Base-by-base conservation (phyloP, 2,113 vertebrate genomes). In the Astur gentilis region DNA sequence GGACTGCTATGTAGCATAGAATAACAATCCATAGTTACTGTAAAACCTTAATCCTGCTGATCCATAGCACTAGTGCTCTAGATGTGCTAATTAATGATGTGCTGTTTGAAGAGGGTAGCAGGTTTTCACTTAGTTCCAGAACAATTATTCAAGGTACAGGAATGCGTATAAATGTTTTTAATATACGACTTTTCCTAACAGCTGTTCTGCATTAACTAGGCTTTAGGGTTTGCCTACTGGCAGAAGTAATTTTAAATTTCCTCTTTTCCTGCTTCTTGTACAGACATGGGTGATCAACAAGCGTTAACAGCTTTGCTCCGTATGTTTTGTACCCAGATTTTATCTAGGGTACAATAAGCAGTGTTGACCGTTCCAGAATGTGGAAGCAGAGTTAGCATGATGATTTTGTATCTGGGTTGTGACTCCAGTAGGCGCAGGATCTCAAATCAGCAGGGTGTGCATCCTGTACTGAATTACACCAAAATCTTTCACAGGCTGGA, bases 1-100 rank as follows among this genome's bases (percentile, higher is more conserved):
- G 93, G 94, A 90, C 61, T 94, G 91, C 84, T 82, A 1, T 25
- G 69, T 83, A 88, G 80, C 83, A 7, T n/a, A 78, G 66, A 77
- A 67, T 90, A 94, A 92, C 79, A 50, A 52, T 27, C 77, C 69
- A 11, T 69, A 92, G 75, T 91, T 76, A 55, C 44, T n/a, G 67
- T 19, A 76, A 72, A 66, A 31, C 60, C 44, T 45, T 92, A 72
- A 81, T 94, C 70, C 55, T 50, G 13, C 73, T 89, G 67, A 79
- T 83, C 50, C 20, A 4, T 45, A 94, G 90, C 52, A 4, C 72
- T 81, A 26, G 72, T 83, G 83, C 72, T 82, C 17, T 85, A n/a
- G 40, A 11, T 69, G 27, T 45, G 75, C 80, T 83, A 38, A 86
- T 60, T 86, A 79, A 26, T 3, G 26, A 29, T 52, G 73, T 42